Evolutionary conservation across 2,888 invertebrate species (phyloP), one percentile per base, ranked within the genome.

Genomic region (Nebria salina): DNA sequence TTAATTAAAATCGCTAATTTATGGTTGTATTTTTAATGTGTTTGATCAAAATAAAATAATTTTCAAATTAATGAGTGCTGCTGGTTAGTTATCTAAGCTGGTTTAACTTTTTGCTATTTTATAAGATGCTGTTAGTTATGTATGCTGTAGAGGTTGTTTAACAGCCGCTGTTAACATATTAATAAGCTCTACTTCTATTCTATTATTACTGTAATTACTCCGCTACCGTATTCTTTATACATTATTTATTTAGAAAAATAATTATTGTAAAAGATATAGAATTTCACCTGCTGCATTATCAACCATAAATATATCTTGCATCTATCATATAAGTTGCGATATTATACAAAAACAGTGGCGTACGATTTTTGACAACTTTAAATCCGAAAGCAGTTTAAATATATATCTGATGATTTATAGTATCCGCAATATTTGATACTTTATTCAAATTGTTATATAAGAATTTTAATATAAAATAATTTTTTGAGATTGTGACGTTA

Each of bases 1-100:
- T 73, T 78, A 78, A 78, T 78, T 78, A 78, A 78, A 78, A 78
- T 78, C 68, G 72, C 73, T 72, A 78, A 78, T 78, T 77, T 77
- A 77, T 72, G 6, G 72, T 64, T 41, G 64, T 72, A 72, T 77
- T 72, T 77, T 78, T 72, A 65, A 78, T 78, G 34, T 54, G 54
- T 26, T 70, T 70, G n/a, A 78, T 34, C 15, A 34, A 78, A 73
- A 73, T 78, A 73, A 73, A 73, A 78, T 78, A 65, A 73, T 65
- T 20, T 65, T 65, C 13, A 41, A 42, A 72, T 66, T 77, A 77
- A 77, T 77, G 34, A 72, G 15, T n/a, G 73, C 20, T 73, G 41
- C 65, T 41, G 41, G 54, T 77, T 42, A 70, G 70, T 34, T 11
- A 70, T 25, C 70, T 70, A 25, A 34, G 20, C 26, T 13, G 11